Conservation (phyloP, 1,140 invertebrate genomes). For the Ooceraea biroi region DNA sequence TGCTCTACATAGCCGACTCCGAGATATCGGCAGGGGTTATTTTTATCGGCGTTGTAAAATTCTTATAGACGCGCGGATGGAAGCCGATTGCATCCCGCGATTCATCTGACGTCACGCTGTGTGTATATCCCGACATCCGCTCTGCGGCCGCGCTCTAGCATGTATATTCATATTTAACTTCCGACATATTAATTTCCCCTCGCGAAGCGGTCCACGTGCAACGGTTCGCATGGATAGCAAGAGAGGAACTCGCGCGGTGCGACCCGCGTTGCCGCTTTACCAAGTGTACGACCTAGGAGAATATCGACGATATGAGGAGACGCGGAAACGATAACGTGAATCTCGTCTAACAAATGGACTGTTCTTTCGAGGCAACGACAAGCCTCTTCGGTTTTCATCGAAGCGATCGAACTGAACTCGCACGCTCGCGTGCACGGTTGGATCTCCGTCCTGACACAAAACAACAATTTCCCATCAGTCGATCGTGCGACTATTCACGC, state of each 20-base stretch:
- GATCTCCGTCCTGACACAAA: background rate
- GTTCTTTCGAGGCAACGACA: background rate
- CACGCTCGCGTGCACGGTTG: background rate
- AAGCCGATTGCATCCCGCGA: slow-evolving; percentile 46
- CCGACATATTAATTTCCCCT: slow-evolving; percentile 43
- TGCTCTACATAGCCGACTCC: slow-evolving; percentile 45
- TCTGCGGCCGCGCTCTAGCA: background rate
- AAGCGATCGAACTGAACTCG: background rate
- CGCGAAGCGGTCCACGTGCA: slow-evolving; percentile 18
- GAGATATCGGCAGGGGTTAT: slow-evolving; percentile 40
- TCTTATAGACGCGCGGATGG: slow-evolving; percentile 55
- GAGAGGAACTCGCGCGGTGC: background rate
- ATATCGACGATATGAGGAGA: no score
- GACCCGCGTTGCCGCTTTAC: no score
- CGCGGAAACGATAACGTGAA: background rate
- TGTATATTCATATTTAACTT: slow-evolving; percentile 43
- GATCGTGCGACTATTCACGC: background rate
- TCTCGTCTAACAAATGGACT: background rate
- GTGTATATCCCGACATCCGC: slow-evolving; percentile 12
- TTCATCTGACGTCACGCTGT: slow-evolving; percentile 58
- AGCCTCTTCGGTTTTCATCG: background rate
- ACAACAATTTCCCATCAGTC: background rate
- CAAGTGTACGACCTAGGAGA: no score
- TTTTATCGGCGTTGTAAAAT: slow-evolving; percentile 60
- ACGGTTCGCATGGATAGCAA: slow-evolving; percentile 32